Base-by-base conservation (phyloP, 2,113 vertebrate species). In the Nibea coibor region DNA sequence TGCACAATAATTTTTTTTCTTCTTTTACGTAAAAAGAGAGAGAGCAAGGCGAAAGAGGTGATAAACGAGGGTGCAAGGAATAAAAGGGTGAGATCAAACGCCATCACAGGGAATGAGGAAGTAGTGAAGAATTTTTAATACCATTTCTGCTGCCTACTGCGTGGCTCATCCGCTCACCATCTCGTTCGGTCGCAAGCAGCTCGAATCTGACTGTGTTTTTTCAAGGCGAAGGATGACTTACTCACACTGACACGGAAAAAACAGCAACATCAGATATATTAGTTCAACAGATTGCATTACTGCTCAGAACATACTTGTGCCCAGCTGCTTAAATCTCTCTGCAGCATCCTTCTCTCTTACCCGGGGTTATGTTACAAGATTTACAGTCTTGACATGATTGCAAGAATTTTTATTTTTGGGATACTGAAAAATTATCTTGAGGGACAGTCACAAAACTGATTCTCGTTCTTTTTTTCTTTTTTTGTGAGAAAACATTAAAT, bases 21-120 rank as follows among this genome's bases (percentile, higher is more conserved):
- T 15, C 28, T 16, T 50, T 24, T 51, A 78, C 26, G 57, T 62
- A 39, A 47, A 59, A 77, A 31, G 45, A 50, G 56, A 64, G 61
- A 66, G 45, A 54, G 50, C 15, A 42, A 50, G 65, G 28, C 10
- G 81, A 83, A 54, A 1, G 31, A 69, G 67, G 67, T 81, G 70
- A 75, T 78, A 83, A 88, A 74, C 22, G 11, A 35, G 26, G 65
- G 69, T 64, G 62, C 31, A 63, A 62, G 75, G 72, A 81, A 86
- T 83, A 59, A 75, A 83, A 79, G 71, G 47, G 10, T 0, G 8
- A 86, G 87, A 86, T 90, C 88, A 90, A 90, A 91, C 68, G 8
- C 62, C 87, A 86, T 91, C 88, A 89, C 78, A 86, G 48, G 71
- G 90, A 90, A 92, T 90, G 72, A 82, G 62, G 70, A 81, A 89